Percentiles rank a stretch among this genome's conserved stretches.
Conservation (phyloP, 1,140 invertebrate genomes). For the Rhizoglyphus robini region DNA sequence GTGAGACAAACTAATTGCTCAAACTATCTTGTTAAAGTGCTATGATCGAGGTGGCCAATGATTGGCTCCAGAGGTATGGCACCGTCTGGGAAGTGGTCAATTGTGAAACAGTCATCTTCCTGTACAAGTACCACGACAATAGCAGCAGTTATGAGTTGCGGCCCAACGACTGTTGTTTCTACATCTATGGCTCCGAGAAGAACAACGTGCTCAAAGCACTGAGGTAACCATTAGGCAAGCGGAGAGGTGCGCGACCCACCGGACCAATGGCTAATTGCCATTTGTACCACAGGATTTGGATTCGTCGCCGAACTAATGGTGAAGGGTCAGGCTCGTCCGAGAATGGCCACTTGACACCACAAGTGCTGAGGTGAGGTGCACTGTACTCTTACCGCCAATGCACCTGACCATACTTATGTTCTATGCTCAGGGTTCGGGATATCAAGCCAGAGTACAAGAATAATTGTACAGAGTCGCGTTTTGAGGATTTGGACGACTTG, state of each 20-base stretch:
- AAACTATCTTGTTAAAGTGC: neutral
- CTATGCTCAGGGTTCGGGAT: neutral
- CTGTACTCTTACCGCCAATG: neutral
- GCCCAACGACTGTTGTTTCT: conserved; percentile 20
- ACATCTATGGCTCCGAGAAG: conserved; percentile 23
- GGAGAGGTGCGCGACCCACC: neutral
- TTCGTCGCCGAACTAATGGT: neutral
- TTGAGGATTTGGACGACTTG: conserved; percentile 20
- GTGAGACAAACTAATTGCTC: neutral
- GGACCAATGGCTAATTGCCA: neutral
- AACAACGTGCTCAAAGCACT: conserved; percentile 22
- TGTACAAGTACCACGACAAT: conserved; percentile 19
- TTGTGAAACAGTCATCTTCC: conserved; percentile 23
- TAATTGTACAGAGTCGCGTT: conserved; percentile 10
- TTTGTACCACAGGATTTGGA: conserved; percentile 16
- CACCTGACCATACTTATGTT: neutral
- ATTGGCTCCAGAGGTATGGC: conserved; percentile 20
- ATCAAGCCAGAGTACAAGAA: conserved; percentile 15
- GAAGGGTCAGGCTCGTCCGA: neutral
- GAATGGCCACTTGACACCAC: neutral
- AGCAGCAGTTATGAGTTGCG: conserved; percentile 13
- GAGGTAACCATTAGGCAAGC: conserved; percentile 4
- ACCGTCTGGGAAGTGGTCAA: conserved; percentile 21
- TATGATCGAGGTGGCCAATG: conserved; percentile 24
- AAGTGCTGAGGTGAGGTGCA: neutral